Evolutionary conservation across 2,113 vertebrate species (phyloP).

Genomic region (Chionomys nivalis): DNA sequence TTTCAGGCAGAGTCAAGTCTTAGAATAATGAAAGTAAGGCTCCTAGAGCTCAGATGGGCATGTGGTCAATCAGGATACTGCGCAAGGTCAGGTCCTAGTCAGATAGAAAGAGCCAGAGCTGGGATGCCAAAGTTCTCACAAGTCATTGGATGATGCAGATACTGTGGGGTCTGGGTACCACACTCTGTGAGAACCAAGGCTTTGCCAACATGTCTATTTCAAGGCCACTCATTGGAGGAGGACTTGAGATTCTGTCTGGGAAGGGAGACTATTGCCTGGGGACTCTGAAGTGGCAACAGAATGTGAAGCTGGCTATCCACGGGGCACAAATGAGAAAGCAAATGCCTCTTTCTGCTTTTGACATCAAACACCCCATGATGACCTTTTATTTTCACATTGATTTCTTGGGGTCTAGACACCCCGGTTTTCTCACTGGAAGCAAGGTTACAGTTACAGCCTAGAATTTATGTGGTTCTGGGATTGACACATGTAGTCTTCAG

Average conservation of each 20-base stretch:
- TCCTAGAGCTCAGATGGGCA: accelerated
- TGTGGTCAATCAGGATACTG: no score
- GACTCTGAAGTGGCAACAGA: no score
- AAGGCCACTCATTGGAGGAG: not conserved
- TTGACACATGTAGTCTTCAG: accelerated
- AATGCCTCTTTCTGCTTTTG: not conserved
- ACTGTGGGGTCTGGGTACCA: not conserved
- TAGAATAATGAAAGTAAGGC: accelerated
- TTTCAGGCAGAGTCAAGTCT: not conserved
- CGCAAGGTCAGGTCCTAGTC: not conserved
- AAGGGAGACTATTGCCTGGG: not conserved
- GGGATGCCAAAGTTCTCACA: not conserved
- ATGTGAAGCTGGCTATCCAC: accelerated
- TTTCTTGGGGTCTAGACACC: not conserved
- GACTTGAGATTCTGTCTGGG: accelerated
- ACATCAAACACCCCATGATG: no score
- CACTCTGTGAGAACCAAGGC: accelerated
- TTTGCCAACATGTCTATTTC: not conserved
- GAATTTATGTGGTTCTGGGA: not conserved
- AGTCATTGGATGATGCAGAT: no score
- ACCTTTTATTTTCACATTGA: accelerated
- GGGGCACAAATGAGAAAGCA: accelerated
- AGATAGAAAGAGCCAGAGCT: accelerated
- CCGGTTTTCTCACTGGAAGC: not conserved
- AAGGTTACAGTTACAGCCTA: not conserved